A percentile compares a stretch with the other conserved stretches of the same genome.
Conservation (phyloP, 1,140 invertebrate species). For the Tetramorium parvispinum region DNA sequence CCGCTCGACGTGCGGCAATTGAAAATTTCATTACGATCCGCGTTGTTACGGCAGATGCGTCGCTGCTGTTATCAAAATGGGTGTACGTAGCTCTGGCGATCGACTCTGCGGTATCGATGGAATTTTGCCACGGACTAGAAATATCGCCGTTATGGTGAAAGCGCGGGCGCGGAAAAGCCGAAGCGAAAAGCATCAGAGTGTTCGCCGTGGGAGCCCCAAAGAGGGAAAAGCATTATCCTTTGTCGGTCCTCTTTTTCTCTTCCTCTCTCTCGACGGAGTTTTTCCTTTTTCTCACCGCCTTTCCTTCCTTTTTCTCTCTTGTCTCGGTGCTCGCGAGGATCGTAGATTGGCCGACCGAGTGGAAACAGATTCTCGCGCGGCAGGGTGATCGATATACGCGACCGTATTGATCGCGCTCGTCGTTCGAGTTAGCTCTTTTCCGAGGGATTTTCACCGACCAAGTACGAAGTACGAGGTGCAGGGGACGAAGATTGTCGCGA, state of each 20-base stretch:
- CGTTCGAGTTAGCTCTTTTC: conserved; percentile 70
- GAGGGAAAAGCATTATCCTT: conserved; percentile 57
- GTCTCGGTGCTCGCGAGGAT: conserved; percentile 40
- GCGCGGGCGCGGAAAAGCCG: conserved; percentile 37
- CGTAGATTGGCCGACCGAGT: conserved; percentile 61
- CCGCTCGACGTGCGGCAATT: background rate
- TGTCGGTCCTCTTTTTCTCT: conserved; percentile 24
- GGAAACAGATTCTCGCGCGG: conserved; percentile 58
- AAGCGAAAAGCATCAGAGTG: conserved; percentile 36
- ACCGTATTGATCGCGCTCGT: conserved; percentile 70
- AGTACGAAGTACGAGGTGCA: background rate
- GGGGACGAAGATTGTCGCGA: conserved; percentile 33
- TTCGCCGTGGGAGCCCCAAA: conserved; percentile 13
- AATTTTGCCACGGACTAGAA: conserved; percentile 31
- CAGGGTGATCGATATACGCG: conserved; percentile 49
- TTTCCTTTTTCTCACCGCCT: background rate
- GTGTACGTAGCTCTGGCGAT: conserved; percentile 3
- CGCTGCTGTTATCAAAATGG: conserved; percentile 38
- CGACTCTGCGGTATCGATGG: conserved; percentile 36
- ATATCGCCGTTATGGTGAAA: conserved; percentile 51
- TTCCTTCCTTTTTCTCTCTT: background rate
- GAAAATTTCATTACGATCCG: conserved; percentile 55
- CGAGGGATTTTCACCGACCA: conserved; percentile 59
- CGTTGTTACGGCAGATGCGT: conserved; percentile 47
- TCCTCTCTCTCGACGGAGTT: background rate